phyloP scores from a whole-genome alignment of 2,888 invertebrate genomes.

The Limnephilus rhombicus region DNA sequence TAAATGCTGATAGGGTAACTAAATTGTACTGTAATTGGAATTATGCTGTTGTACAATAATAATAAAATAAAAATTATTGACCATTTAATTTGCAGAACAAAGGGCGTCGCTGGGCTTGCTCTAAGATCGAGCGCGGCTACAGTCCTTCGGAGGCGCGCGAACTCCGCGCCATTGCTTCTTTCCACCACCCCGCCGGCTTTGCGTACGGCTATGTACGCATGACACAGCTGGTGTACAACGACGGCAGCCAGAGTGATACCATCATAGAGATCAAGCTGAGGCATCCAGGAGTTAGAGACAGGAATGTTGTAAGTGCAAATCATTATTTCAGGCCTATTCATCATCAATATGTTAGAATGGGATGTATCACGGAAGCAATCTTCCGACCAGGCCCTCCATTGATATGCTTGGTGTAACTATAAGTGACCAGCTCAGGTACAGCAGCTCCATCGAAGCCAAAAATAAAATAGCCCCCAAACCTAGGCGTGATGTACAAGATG shows the following conservation, averaged over 20 bases:
- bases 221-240: constrained; percentile 92
- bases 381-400: no score
- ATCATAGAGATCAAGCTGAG: constrained; percentile 91
- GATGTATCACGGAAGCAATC: no score
- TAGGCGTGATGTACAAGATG: no score
- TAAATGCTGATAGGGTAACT: no score
- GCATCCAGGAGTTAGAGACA: constrained; percentile 91
- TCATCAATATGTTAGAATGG: no score
- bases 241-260: constrained; percentile 93
- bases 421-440: no score
- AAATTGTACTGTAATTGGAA: no score
- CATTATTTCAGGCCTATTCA: neutral
- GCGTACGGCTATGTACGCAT: constrained; percentile 92
- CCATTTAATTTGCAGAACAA: constrained; percentile 70
- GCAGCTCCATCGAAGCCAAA: no score
- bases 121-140: constrained; percentile 91
- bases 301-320: constrained; percentile 82
- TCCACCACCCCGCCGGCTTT: constrained; percentile 92
- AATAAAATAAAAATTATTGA: no score
- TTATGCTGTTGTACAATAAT: no score
- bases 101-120: constrained; percentile 88
- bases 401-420: no score
- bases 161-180: constrained; percentile 91
- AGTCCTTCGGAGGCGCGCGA: constrained; percentile 92
- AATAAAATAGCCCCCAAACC: no score